phyloP scores from a whole-genome alignment of 2,888 invertebrate genomes.

The Exocentrus adspersus region DNA sequence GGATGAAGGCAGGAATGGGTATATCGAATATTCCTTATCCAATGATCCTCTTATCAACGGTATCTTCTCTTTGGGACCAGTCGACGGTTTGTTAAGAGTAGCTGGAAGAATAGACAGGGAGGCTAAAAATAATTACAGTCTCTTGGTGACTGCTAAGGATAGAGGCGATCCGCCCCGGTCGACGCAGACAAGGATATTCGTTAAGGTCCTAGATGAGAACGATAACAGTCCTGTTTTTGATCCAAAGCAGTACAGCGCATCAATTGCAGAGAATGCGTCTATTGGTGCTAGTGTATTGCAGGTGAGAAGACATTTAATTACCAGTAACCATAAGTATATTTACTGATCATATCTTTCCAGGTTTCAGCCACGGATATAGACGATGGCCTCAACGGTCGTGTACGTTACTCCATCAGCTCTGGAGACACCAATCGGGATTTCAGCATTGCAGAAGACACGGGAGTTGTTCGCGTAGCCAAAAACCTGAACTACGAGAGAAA shows the following conservation, averaged over 20 bases:
- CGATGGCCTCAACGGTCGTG: conserved; percentile 89
- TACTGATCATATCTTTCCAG: conserved; percentile 62
- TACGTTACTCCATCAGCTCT: conserved; percentile 87
- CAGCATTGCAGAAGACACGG: conserved; percentile 91
- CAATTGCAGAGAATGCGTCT: conserved; percentile 92
- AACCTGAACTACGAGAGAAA: conserved; percentile 93
- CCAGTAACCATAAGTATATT: too few relatives aligned
- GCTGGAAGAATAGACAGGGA: conserved; percentile 89
- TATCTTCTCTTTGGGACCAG: conserved; percentile 84
- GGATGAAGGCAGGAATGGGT: conserved; percentile 87
- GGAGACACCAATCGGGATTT: conserved; percentile 94
- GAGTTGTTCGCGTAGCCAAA: conserved; percentile 90
- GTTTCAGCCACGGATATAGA: conserved; percentile 91
- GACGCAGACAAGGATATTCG: conserved; percentile 74
- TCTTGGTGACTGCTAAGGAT: conserved; percentile 86
- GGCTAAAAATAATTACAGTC: conserved; percentile 76
- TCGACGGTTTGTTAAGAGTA: conserved; percentile 87
- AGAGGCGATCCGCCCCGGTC: conserved; percentile 85
- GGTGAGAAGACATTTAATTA: too few relatives aligned
- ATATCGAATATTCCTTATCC: conserved; percentile 84
- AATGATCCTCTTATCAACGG: conserved; percentile 72
- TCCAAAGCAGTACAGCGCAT: conserved; percentile 88
- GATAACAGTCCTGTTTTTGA: conserved; percentile 91
- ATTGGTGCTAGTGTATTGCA: conserved; percentile 91
- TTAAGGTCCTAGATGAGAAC: conserved; percentile 86